Evolutionary conservation across 2,113 vertebrate species (phyloP).

Genomic region (Brachypteracias leptosomus): DNA sequence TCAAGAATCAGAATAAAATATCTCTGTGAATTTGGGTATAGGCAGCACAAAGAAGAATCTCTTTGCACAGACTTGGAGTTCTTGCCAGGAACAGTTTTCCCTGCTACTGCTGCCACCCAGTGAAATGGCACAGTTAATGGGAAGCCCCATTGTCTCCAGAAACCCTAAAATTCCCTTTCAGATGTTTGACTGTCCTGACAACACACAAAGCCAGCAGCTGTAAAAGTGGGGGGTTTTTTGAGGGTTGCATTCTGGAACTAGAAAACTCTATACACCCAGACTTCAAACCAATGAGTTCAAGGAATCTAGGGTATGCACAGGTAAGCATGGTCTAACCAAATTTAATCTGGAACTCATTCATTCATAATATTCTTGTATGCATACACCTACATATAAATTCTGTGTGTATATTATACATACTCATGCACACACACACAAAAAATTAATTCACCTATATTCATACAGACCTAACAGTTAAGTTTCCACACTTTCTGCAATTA

Average conservation of each 20-base stretch:
- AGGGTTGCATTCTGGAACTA: not conserved
- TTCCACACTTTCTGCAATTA: not conserved
- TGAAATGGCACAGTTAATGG: not conserved
- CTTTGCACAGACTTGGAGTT: not conserved
- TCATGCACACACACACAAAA: not conserved
- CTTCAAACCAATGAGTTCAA: not conserved
- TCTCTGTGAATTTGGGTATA: not conserved
- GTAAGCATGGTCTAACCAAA: not conserved
- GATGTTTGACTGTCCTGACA: not conserved
- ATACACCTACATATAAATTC: not conserved
- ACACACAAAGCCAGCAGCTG: not conserved
- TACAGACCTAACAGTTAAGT: not conserved
- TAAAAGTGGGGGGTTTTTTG: not conserved
- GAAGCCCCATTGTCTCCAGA: not conserved
- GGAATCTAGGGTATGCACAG: not conserved
- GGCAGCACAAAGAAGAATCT: not conserved
- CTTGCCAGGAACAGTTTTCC: not conserved
- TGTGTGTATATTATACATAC: not conserved
- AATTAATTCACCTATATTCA: not conserved
- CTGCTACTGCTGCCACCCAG: conserved; percentile 49
- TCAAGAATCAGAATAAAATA: not conserved
- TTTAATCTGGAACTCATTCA: not conserved
- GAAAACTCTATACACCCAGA: not conserved
- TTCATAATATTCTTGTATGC: not conserved
- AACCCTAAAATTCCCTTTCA: not conserved